phyloP scores from a whole-genome alignment of 2,888 invertebrate species.

The Mermis nigrescens region DNA sequence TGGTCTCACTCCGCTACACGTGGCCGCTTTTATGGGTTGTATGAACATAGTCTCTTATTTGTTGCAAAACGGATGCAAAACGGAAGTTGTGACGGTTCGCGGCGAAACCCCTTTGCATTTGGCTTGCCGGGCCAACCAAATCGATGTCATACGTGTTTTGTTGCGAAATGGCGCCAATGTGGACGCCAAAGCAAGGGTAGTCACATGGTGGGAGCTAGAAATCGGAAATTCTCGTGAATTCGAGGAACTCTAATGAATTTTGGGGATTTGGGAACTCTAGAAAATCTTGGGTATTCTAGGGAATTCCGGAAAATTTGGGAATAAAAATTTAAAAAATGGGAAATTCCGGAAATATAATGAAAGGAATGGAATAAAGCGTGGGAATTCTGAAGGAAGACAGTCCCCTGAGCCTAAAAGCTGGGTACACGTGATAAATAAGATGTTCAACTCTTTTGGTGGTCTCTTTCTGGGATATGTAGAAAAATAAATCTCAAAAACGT shows the following conservation, averaged over 20 bases:
- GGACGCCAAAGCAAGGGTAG: constrained; percentile 68
- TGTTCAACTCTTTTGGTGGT: too few relatives aligned
- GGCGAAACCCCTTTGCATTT: constrained; percentile 95
- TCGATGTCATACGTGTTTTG: constrained; percentile 91
- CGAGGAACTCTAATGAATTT: background rate
- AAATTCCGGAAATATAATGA: too few relatives aligned
- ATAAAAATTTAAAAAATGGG: too few relatives aligned
- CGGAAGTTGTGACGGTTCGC: constrained; percentile 86
- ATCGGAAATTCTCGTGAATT: background rate
- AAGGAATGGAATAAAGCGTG: too few relatives aligned
- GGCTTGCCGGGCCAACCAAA: constrained; percentile 94
- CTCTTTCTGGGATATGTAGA: too few relatives aligned
- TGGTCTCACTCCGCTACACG: constrained; percentile 88
- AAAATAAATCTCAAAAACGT: too few relatives aligned
- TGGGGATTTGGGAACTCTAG: too few relatives aligned
- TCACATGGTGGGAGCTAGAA: constrained; percentile 14
- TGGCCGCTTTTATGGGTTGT: constrained; percentile 98
- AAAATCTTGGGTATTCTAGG: too few relatives aligned
- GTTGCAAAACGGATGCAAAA: constrained; percentile 89
- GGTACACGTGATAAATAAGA: too few relatives aligned
- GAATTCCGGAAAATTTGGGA: too few relatives aligned
- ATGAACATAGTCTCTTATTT: constrained; percentile 98
- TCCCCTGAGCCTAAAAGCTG: too few relatives aligned
- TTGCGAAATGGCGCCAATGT: constrained; percentile 91
- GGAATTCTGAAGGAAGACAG: too few relatives aligned